A percentile compares a stretch with the other conserved stretches of the same genome.
These are phyloP conservation scores for Brienomyrus longianalis DNA, from an alignment of 2,113 vertebrate genomes.

Conservation along the genomic window DNA sequence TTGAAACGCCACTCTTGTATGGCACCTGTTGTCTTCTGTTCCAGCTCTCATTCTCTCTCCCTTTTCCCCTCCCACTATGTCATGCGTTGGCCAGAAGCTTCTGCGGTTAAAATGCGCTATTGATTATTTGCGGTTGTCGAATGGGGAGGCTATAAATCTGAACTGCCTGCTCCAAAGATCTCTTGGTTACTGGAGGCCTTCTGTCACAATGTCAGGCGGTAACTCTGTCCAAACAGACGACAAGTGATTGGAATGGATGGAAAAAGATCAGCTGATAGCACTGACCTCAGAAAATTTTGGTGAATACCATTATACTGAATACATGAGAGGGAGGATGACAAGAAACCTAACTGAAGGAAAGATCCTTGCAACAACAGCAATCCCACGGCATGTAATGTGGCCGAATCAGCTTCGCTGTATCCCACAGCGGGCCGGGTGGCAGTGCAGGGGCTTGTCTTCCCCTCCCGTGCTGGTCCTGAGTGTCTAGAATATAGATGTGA, in stretches of 20 bases:
- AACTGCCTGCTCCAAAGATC: neutral
- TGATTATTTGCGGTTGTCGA: constrained; percentile 22
- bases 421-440: neutral
- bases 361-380: neutral
- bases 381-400: neutral
- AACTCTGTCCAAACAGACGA: neutral
- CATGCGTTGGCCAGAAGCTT: neutral
- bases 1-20: constrained; percentile 44
- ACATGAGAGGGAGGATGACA: neutral
- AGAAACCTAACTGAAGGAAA: neutral
- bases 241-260: neutral
- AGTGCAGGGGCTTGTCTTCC: neutral
- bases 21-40: neutral
- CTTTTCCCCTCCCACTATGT: neutral
- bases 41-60: neutral
- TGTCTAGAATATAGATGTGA: neutral
- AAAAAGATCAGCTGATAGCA: neutral
- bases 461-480: neutral
- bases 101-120: constrained; percentile 20
- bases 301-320: neutral
- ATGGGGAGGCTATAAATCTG: neutral
- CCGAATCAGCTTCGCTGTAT: neutral
- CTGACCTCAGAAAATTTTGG: neutral
- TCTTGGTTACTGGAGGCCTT: neutral
- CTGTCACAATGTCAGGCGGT: neutral